Conservation (phyloP, 2,888 invertebrate species). For the Pycnomerus fuliginosus region DNA sequence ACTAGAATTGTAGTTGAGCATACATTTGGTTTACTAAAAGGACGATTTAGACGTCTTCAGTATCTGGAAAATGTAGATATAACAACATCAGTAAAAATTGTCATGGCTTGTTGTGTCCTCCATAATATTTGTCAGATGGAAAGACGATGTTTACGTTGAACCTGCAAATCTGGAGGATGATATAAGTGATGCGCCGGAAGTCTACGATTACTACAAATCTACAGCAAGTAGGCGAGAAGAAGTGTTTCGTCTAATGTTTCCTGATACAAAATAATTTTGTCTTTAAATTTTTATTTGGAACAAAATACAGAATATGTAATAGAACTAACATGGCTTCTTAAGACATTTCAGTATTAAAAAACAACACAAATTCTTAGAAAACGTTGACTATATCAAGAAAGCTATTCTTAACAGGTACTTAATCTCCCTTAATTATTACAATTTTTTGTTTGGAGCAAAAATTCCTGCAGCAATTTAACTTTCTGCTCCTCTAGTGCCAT, state of each 20-base stretch:
- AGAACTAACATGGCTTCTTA: no score
- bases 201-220: background rate
- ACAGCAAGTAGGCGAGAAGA: background rate
- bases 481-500: no score
- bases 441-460: no score
- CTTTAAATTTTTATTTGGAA: background rate
- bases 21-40: conserved; percentile 28
- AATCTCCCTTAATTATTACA: no score
- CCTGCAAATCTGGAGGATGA: background rate
- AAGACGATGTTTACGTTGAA: background rate
- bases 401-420: no score
- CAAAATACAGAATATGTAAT: no score
- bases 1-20: conserved; percentile 25
- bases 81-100: conserved; percentile 10
- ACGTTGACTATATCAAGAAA: no score
- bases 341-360: no score
- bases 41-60: conserved; percentile 23
- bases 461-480: no score
- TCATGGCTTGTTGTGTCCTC: conserved; percentile 20
- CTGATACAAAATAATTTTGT: background rate
- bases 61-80: conserved; percentile 17
- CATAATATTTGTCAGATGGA: conserved; percentile 19
- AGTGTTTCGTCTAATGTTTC: background rate
- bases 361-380: no score
- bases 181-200: background rate